These are phyloP conservation scores for rabbit (Oryctolagus cuniculus) DNA, from an alignment of 2,113 vertebrate species.

Conservation along the genomic window DNA sequence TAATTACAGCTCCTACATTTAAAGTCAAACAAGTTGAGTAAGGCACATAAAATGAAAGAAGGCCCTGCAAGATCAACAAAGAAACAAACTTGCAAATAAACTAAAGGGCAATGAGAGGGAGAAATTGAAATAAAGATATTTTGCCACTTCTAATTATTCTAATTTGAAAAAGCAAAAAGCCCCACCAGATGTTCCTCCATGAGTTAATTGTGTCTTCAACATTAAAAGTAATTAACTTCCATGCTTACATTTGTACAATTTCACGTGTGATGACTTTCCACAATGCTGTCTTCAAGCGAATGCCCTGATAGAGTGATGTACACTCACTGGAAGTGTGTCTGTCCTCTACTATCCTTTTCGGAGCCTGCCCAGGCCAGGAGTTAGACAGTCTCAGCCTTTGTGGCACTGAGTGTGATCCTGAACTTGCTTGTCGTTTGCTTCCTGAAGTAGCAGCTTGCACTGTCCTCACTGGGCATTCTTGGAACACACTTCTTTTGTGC, in stretches of 20 bases:
- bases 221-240: constrained; percentile 80
- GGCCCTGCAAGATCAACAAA: neutral
- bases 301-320: neutral
- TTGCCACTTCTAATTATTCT: constrained; percentile 80
- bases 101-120: constrained; percentile 48
- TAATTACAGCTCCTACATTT: constrained; percentile 10
- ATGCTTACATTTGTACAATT: constrained; percentile 77
- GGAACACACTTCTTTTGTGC: neutral
- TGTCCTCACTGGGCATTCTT: neutral
- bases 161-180: constrained; percentile 78
- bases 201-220: constrained; percentile 78
- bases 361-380: neutral
- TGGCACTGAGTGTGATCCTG: neutral
- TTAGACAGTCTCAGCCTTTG: neutral
- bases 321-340: neutral
- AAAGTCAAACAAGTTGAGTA: constrained; percentile 50
- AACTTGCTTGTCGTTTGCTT: neutral
- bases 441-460: neutral
- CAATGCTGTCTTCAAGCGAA: constrained; percentile 43
- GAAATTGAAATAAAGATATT: constrained; percentile 72
- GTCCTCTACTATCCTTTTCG: neutral
- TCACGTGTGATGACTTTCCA: constrained; percentile 65
- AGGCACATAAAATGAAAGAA: constrained; percentile 28
- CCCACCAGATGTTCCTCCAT: constrained; percentile 76
- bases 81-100: constrained; percentile 58